Base-by-base conservation (phyloP, 1,140 invertebrate genomes). In the Heliconius hewitsoni region DNA sequence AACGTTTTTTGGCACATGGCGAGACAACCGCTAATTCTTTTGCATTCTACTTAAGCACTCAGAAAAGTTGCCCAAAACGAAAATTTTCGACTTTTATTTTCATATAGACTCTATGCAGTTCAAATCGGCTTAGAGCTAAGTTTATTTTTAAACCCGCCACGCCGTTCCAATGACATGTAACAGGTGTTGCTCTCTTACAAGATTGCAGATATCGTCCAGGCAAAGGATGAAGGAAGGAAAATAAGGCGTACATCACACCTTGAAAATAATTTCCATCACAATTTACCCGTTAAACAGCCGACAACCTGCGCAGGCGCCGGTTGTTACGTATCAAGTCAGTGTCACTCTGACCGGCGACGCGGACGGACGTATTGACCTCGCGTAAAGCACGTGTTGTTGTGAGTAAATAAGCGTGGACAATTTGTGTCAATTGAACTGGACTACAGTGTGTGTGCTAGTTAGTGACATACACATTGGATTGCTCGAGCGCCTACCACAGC, bases 371-470 rank as follows among this genome's bases (percentile, higher is more conserved):
- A 19, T 76, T 76, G 77, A 78, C 74, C 77, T 74, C 80, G 83
- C 80, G 70, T 81, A 73, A 73, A 37, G 81, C 85, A 88, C 88
- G 89, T 90, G 86, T 82, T 84, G 83, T 86, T 90, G 89, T 90
- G 85, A 84, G 89, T 89, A 90, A 91, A 91, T 91, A 90, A 86
- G 77, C 82, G 87, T 82, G 81, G 83, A 86, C 88, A 84, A 88
- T 86, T 83, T 84, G 77, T 82, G 82, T 84, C 86, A 87, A 86
- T 86, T 86, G 85, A 82, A 82, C 78, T 74, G 72, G 76, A 83
- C 80, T 75, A 82, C 74, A 72, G 73, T 85, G 88, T 87, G 86
- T 85, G 85, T 84, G 82, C 79, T 81, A 82, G 81, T 80, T 81
- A 84, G 82, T 84, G 86, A 86, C 74, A 70, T 39, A 78, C 71